phyloP scores from a whole-genome alignment of 1,140 invertebrate species.

The Drosophila chauvacae region DNA sequence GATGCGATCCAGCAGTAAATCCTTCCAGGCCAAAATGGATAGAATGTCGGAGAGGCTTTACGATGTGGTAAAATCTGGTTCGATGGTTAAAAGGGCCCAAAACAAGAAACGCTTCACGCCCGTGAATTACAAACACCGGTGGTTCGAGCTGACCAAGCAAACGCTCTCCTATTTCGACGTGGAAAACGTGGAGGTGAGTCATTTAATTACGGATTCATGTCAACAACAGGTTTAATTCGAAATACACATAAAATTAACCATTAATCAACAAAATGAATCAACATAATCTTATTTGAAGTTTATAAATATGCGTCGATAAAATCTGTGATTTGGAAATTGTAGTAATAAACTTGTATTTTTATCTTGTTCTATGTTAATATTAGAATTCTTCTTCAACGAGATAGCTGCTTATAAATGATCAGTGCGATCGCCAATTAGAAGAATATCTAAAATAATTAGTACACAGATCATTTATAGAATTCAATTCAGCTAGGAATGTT shows the following conservation, averaged over 20 bases:
- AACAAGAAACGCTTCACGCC: conserved; percentile 94
- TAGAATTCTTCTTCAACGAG: neutral
- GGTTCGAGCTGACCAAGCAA: conserved; percentile 91
- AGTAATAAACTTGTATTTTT: neutral
- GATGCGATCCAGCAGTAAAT: conserved; percentile 73
- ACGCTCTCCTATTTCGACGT: conserved; percentile 92
- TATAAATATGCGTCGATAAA: conserved; percentile 4
- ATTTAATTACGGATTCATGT: conserved; percentile 6
- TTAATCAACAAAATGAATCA: conserved; percentile 11
- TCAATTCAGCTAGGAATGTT: neutral
- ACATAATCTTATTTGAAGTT: conserved; percentile 12
- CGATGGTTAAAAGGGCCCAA: conserved; percentile 94
- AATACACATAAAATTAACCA: conserved; percentile 13
- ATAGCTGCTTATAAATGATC: neutral
- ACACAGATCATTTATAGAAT: neutral
- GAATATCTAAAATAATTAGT: neutral
- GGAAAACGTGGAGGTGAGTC: conserved; percentile 89
- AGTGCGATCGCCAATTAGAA: neutral
- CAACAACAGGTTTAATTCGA: conserved; percentile 26
- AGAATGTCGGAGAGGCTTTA: conserved; percentile 77
- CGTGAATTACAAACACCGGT: conserved; percentile 93
- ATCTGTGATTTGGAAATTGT: neutral
- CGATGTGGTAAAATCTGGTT: conserved; percentile 87
- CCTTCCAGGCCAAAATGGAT: conserved; percentile 78
- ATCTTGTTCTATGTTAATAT: neutral